A percentile compares a stretch with the other conserved stretches of the same genome.
phyloP scores from a whole-genome alignment of 2,113 vertebrate species.

The Scalopus aquaticus region DNA sequence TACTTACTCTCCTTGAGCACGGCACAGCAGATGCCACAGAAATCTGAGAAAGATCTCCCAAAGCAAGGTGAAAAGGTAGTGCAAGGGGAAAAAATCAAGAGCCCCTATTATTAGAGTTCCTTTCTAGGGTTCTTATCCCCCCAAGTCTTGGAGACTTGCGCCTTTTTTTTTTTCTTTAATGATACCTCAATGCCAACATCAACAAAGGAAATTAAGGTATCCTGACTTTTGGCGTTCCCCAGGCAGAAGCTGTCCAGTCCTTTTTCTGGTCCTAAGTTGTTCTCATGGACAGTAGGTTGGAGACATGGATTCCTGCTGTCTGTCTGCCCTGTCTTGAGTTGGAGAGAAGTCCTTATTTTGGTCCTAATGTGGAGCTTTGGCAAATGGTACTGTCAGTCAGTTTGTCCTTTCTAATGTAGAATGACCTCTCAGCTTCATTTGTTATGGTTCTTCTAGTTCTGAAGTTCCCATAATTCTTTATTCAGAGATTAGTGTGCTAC shows the following conservation, averaged over 20 bases:
- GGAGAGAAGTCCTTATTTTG: neutral
- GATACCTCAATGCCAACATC: neutral
- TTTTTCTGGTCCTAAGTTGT: neutral
- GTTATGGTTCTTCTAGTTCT: neutral
- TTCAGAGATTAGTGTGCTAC: neutral
- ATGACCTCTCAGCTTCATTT: neutral
- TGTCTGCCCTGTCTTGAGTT: neutral
- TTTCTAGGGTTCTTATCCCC: neutral
- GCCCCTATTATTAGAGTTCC: neutral
- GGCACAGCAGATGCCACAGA: neutral
- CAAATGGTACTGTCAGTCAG: no score
- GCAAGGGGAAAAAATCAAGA: neutral
- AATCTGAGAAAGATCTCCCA: slow-evolving; percentile 6
- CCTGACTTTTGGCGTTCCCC: neutral
- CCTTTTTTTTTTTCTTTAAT: neutral
- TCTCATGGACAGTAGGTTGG: neutral
- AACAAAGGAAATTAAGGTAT: neutral
- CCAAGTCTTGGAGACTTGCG: neutral
- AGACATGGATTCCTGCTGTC: neutral
- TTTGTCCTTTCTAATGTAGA: neutral
- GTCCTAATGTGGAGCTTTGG: neutral
- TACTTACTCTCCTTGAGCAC: neutral
- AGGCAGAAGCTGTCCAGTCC: neutral
- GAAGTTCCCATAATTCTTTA: neutral
- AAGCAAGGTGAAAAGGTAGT: neutral